A percentile compares a stretch with the other conserved stretches of the same genome.
Conservation (phyloP, 2,113 vertebrate genomes). For the Suncus etruscus region DNA sequence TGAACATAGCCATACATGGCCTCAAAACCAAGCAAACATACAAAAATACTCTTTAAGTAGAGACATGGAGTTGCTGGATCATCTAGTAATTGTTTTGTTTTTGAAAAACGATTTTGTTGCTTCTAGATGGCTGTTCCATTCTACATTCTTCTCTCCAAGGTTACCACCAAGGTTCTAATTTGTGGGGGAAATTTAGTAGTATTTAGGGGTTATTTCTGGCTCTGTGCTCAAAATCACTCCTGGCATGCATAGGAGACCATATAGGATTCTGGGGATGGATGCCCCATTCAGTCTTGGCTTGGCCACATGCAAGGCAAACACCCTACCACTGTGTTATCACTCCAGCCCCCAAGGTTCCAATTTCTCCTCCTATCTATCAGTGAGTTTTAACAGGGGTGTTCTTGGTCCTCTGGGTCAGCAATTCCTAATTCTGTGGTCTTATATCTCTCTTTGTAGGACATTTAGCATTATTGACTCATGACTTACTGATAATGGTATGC, state of each 20-base stretch:
- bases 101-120: background rate
- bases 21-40: too few species aligned
- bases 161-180: background rate
- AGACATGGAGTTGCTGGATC: background rate
- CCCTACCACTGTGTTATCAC: too few species aligned
- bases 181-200: too few species aligned
- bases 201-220: too few species aligned
- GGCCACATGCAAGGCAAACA: too few species aligned
- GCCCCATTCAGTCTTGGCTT: too few species aligned
- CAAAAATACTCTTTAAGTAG: too few species aligned
- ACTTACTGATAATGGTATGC: background rate
- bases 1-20: too few species aligned
- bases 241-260: too few species aligned
- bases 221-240: too few species aligned
- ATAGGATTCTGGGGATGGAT: too few species aligned
- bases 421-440: background rate
- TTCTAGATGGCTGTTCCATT: background rate
- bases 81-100: background rate
- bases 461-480: background rate
- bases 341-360: too few species aligned
- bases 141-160: background rate
- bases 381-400: background rate
- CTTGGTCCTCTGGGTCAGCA: background rate
- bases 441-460: background rate
- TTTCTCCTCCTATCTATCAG: background rate